Evolutionary conservation across 2,113 vertebrate species (phyloP), one percentile per base, ranked within the genome.

Genomic region (Thunnus maccoyii): DNA sequence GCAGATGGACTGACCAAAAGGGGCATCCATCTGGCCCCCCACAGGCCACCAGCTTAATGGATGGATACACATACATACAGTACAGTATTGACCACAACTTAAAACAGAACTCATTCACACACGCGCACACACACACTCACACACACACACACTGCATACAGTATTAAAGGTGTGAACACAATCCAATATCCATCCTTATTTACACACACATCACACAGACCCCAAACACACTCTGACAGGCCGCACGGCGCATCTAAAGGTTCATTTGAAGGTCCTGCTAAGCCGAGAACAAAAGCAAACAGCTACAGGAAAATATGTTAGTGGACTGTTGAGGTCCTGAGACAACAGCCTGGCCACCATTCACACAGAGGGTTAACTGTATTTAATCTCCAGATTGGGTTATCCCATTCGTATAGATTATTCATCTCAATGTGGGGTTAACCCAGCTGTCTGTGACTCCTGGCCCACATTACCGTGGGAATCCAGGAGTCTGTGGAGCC

Each of bases 1-100:
- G 83, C 93, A 95, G 93, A 95, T 94, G 94, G 93, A 89, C 86
- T 22, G 82, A 50, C 65, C 90, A 90, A 91, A 89, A 81, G 87
- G 80, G 90, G 86, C 65, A 86, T 94, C 94, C 94, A 95, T 95
- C 94, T 95, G 95, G 90, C 73, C 87, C 85, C 86, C 86, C 50
- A 68, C 80, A 80, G 82, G 81, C 74, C 79, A 82, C 80, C 69
- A 82, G 65, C 47, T 80, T 82, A 82, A 62, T 71, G 36, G 63
- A 7, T 20, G 57, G 20, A 52, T 12, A 60, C 50, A 58, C 70
- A 60, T 44, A 64, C 72, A 54, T 25, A 57, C 48, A 41, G 51
- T 47, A 80, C 68, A 72, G 25, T 14, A 3, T 12, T 57, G 65
- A 32, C 20, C 25, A 18, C 61, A 46, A 72, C n/a, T 84, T 47